Evolutionary conservation across 2,888 invertebrate species (phyloP), one percentile per base, ranked within the genome.

Genomic region (Cosmia trapezina): DNA sequence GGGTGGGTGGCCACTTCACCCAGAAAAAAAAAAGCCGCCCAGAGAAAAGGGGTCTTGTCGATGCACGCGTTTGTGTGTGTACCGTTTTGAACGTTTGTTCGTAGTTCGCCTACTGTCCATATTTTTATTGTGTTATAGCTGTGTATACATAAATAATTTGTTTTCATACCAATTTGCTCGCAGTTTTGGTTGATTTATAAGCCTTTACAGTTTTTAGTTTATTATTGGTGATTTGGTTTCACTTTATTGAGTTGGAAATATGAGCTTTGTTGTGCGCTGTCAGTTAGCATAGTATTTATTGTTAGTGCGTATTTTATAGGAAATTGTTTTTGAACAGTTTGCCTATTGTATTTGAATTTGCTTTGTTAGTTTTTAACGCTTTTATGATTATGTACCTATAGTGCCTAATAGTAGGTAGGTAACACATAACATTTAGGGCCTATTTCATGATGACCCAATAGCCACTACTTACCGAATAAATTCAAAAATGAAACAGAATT

Each of bases 101-200:
- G 28, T 28, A 28, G 28, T 28, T 28, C 28, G 28, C 28, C 28
- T 28, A 28, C 28, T 28, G 28, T 28, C 28, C 28, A 28, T 28
- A 28, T 28, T 28, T 28, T 2, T 28, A 28, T 28, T 28, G 28
- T 28, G 28, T 28, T 28, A 57, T 88, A 87, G 88, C 84, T 86
- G 83, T 70, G 73, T 81, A 49, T 60, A 83, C 79, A 78, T 84
- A 78, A 88, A 86, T 89, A 89, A 90, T 89, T 88, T 85, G 88
- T 87, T 89, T 88, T 87, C 86, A 88, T 89, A 88, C 85, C 80
- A 84, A 84, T 85, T 85, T 86, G 76, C 73, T 80, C 78, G 72
- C 78, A 86, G 83, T 83, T 85, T 63, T 70, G 59, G 68, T 65
- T 85, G 79, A 84, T 79, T 84, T 79, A 85, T 72, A 56, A 45